Evolutionary conservation across 2,797 vertebrate genomes (phyloP).

Genomic region (Hydrocynus forskahlii): DNA sequence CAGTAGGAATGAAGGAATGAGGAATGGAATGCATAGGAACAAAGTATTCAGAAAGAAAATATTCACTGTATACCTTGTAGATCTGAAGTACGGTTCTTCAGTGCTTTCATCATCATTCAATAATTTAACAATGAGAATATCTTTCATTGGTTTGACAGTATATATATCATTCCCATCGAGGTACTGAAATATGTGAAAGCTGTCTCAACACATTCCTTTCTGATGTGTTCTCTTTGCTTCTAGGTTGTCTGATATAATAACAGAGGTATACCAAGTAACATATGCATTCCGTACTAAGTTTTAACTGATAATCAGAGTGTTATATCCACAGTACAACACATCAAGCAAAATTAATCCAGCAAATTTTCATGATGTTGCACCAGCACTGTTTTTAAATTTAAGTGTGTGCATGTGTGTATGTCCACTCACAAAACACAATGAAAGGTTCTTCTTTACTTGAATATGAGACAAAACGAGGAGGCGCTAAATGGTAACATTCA

Average conservation of each 20-base stretch:
- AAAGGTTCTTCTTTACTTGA: too few relatives aligned
- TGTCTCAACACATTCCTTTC: conserved; percentile 23
- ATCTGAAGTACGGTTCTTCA: not conserved
- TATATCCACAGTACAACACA: not conserved
- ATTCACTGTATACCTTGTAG: not conserved
- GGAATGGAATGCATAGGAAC: not conserved
- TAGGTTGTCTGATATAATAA: conserved; percentile 10
- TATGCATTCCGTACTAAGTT: not conserved
- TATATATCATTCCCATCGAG: not conserved
- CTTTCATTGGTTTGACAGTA: not conserved
- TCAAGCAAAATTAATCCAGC: conserved; percentile 27
- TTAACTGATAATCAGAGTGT: not conserved
- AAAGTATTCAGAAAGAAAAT: not conserved
- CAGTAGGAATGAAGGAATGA: not conserved
- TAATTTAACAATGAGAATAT: conserved; percentile 12
- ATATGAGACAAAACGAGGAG: too few relatives aligned
- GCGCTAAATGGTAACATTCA: too few relatives aligned
- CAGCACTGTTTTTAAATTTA: not conserved
- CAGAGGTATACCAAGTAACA: not conserved
- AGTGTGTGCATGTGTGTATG: not conserved
- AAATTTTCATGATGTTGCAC: not conserved
- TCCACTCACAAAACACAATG: too few relatives aligned
- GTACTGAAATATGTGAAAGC: conserved; percentile 1
- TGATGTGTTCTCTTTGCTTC: conserved; percentile 15
- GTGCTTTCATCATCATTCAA: conserved; percentile 5